These are phyloP conservation scores for Orthonyx spaldingii DNA, from an alignment of 2,113 vertebrate genomes.

Conservation along the genomic window DNA sequence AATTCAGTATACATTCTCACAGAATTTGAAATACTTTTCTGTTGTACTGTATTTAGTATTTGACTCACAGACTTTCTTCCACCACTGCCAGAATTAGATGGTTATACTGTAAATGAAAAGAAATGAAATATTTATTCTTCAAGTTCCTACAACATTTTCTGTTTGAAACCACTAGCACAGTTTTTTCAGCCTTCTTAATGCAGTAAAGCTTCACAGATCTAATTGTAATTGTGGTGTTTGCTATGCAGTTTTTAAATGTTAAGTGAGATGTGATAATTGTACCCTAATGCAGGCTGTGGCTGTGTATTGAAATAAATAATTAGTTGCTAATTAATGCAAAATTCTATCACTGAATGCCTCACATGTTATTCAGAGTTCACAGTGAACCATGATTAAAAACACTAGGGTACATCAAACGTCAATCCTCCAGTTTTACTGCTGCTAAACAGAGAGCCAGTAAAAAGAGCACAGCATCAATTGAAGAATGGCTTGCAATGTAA, in stretches of 20 bases:
- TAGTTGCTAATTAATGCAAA: not conserved
- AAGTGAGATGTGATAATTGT: not conserved
- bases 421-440: not conserved
- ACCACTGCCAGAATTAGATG: fast-evolving
- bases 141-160: not conserved
- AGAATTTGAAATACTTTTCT: not conserved
- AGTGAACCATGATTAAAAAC: not conserved
- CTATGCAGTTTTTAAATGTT: not conserved
- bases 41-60: not conserved
- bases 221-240: not conserved
- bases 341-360: not conserved
- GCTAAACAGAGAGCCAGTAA: not conserved
- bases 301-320: not conserved
- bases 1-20: not conserved
- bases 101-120: not conserved
- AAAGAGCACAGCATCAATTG: not conserved
- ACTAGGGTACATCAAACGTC: not conserved
- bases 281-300: not conserved
- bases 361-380: not conserved
- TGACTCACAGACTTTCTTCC: not conserved
- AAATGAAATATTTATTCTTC: not conserved
- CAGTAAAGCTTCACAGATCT: not conserved
- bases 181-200: not conserved
- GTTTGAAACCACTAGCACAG: not conserved
- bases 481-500: not conserved